phyloP scores from a whole-genome alignment of 2,797 vertebrate species.

The Propithecus perrieri region DNA sequence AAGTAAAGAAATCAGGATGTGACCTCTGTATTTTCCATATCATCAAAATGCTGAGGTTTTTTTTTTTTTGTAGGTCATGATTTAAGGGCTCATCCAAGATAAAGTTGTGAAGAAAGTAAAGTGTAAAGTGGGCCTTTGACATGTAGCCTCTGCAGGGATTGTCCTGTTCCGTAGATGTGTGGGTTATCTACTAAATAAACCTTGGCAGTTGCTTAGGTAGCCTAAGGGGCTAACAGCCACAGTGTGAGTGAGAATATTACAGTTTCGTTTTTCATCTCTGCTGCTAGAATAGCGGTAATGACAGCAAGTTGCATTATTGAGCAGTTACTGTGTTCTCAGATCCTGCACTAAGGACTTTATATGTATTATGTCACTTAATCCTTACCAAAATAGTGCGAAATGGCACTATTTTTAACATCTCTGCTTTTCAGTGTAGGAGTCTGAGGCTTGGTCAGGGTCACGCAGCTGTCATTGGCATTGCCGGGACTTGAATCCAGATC shows the following conservation, averaged over 20 bases:
- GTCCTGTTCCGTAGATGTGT: not conserved
- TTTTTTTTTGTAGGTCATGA: not conserved
- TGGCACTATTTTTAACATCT: not conserved
- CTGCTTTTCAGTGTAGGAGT: not conserved
- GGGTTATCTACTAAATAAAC: not conserved
- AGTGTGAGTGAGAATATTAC: not conserved
- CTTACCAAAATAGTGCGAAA: not conserved
- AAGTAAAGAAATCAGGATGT: not conserved
- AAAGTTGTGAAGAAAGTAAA: not conserved
- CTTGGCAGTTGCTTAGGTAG: not conserved
- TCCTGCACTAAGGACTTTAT: accelerated
- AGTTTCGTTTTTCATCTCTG: not conserved
- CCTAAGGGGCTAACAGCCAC: not conserved
- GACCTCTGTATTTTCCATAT: not conserved
- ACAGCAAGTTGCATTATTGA: not conserved
- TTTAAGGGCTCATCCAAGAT: not conserved
- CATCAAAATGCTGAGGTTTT: not conserved
- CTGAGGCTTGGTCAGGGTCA: not conserved
- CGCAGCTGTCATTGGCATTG: not conserved
- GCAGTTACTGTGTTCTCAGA: not conserved
- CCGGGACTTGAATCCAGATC: not conserved
- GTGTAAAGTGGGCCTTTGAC: not conserved
- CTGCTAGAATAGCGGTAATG: not conserved
- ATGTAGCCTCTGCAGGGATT: not conserved
- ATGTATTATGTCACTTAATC: not conserved